Percentiles rank a stretch among this genome's conserved stretches.
phyloP scores from a whole-genome alignment of 2,797 vertebrate genomes.

The Tokudaia muenninki region DNA sequence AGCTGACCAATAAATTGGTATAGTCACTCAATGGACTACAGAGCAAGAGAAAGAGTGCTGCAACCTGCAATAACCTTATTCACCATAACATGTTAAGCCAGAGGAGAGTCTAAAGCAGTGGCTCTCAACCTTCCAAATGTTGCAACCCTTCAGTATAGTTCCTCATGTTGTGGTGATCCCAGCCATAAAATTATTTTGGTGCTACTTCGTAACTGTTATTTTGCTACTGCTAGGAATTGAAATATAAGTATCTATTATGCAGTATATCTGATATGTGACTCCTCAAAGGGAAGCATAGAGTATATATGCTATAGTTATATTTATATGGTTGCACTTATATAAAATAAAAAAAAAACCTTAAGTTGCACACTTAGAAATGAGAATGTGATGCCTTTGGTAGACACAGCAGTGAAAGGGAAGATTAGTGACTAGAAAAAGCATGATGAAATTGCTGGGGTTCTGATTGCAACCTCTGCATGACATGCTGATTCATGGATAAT shows the following conservation, averaged over 20 bases:
- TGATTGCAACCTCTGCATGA: background rate
- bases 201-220: background rate
- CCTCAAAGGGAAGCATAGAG: background rate
- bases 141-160: background rate
- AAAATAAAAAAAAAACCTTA: constrained; percentile 14
- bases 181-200: background rate
- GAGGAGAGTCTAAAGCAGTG: background rate
- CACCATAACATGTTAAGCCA: background rate
- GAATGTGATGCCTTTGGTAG: background rate
- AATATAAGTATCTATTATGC: background rate
- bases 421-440: background rate
- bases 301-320: background rate
- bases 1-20: background rate
- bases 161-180: background rate
- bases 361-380: background rate
- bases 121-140: background rate
- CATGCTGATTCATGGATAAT: background rate
- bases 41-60: background rate
- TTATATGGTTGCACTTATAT: background rate
- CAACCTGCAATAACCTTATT: background rate
- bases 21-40: background rate
- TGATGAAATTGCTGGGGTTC: background rate
- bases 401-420: background rate
- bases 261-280: background rate
- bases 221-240: background rate